These are phyloP conservation scores for Antitype chi DNA, from an alignment of 2,888 invertebrate species.

Conservation along the genomic window DNA sequence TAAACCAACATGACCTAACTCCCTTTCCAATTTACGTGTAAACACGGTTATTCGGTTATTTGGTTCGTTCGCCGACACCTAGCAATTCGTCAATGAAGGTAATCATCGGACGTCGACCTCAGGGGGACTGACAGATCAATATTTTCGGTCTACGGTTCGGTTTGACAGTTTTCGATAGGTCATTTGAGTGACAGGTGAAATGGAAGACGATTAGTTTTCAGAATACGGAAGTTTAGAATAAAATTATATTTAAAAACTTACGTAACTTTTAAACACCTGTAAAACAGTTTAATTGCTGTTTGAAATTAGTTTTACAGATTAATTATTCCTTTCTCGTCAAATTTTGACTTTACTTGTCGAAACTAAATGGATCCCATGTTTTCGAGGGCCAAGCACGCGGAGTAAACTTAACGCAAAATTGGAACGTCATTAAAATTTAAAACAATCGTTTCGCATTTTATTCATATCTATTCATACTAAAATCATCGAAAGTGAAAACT, in stretches of 20 bases:
- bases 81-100: slow-evolving; percentile 74
- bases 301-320: neutral
- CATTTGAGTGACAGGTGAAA: slow-evolving; percentile 57
- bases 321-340: no score
- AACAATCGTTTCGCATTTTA: neutral
- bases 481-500: neutral
- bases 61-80: slow-evolving; percentile 66
- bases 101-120: slow-evolving; percentile 79
- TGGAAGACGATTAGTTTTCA: neutral
- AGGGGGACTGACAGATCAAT: slow-evolving; percentile 75
- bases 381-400: neutral
- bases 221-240: neutral
- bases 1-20: slow-evolving; percentile 56
- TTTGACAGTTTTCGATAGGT: slow-evolving; percentile 74
- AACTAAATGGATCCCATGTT: neutral
- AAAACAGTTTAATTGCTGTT: neutral
- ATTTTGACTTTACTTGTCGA: neutral
- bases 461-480: neutral
- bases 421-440: neutral
- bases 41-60: slow-evolving; percentile 57
- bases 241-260: neutral
- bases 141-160: slow-evolving; percentile 76
- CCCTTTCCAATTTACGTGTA: slow-evolving; percentile 53
- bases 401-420: neutral
- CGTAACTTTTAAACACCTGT: neutral